Base-by-base conservation (phyloP, 2,113 vertebrate species). In the Semnornis frantzii region DNA sequence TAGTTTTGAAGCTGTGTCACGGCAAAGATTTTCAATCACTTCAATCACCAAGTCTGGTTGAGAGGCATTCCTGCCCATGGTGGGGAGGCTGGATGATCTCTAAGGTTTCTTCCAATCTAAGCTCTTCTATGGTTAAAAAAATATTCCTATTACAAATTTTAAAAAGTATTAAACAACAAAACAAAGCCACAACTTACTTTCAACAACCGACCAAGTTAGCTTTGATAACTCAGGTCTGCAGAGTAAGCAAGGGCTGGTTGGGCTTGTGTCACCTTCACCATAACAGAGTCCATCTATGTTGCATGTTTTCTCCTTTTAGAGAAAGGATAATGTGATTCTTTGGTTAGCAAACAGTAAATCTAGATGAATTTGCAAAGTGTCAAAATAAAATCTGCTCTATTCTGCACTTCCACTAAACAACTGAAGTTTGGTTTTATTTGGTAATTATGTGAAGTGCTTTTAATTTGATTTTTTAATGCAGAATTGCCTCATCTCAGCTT, bases 251-350 rank as follows among this genome's bases (percentile, higher is more conserved):
- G 98, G 96, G 80, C 97, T 98, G 92, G 85, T 96, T 89, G 98
- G 98, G 94, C 97, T 98, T 93, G 84, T 93, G 77, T 98, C 97
- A 6, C 98, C 98, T 87, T 98, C 98, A 48, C 76, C 93, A 27
- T 98, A 98, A 96, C 99, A 99, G 70, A 97, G 46, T 15, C 98
- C 98, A 89, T 98, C 97, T 34, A 99, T 98, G 93, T 96, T 97
- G 97, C 99, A 99, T 8, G 97, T 97, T 95, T 98, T 98, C 95
- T 99, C 98, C 99, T 99, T 99, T 94, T 16, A 91, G 17, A 63
- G 14, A 94, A 80, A 92, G 7, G 42, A 90, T 33, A 92, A 80
- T 17, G 30, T 19, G 28, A 93, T 71, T 1, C 57, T 76, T 71
- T 58, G 8, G 6, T 76, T 77, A 48, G 44, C 20, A 75, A 93